These are phyloP conservation scores for Actias luna DNA, from an alignment of 2,888 invertebrate species.

Conservation along the genomic window DNA sequence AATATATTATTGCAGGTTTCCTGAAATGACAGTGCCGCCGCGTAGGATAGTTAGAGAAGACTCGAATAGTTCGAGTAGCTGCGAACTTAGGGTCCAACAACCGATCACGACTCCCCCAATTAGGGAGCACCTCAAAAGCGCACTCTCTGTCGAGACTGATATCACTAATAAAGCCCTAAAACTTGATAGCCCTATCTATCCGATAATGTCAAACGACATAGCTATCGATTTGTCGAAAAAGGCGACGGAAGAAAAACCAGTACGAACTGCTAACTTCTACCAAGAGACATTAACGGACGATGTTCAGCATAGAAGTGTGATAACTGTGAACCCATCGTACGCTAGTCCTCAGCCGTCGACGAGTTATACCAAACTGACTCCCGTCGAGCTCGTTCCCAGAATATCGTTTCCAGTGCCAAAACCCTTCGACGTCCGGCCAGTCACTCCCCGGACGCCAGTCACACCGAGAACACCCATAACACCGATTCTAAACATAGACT, in stretches of 20 bases:
- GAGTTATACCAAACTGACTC: slow-evolving; percentile 47
- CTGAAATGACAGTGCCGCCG: slow-evolving; percentile 55
- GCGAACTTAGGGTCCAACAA: slow-evolving; percentile 35
- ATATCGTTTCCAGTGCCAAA: slow-evolving; percentile 49
- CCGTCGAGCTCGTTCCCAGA: slow-evolving; percentile 46
- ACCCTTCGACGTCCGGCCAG: slow-evolving; percentile 30
- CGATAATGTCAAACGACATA: slow-evolving; percentile 39
- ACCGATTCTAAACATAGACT: slow-evolving; percentile 72
- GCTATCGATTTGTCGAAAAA: slow-evolving; percentile 67
- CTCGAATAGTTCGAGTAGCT: slow-evolving; percentile 66
- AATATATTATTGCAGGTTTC: slow-evolving; percentile 44
- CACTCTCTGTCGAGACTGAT: slow-evolving; percentile 47
- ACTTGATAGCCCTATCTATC: slow-evolving; percentile 48
- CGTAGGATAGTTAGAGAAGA: slow-evolving; percentile 62
- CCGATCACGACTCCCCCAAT: slow-evolving; percentile 26
- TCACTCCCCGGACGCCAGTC: slow-evolving; percentile 31
- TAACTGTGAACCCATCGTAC: slow-evolving; percentile 66
- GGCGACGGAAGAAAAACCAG: slow-evolving; percentile 41
- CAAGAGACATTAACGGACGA: slow-evolving; percentile 68
- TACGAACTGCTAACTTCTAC: slow-evolving; percentile 68
- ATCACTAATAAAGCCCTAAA: slow-evolving; percentile 35
- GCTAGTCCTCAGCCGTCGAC: slow-evolving; percentile 70
- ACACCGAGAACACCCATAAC: slow-evolving; percentile 50
- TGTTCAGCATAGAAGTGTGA: slow-evolving; percentile 60
- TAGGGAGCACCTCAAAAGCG: slow-evolving; percentile 43